These are phyloP conservation scores for Sminthurides aquaticus DNA, from an alignment of 2,888 invertebrate species.

Conservation along the genomic window DNA sequence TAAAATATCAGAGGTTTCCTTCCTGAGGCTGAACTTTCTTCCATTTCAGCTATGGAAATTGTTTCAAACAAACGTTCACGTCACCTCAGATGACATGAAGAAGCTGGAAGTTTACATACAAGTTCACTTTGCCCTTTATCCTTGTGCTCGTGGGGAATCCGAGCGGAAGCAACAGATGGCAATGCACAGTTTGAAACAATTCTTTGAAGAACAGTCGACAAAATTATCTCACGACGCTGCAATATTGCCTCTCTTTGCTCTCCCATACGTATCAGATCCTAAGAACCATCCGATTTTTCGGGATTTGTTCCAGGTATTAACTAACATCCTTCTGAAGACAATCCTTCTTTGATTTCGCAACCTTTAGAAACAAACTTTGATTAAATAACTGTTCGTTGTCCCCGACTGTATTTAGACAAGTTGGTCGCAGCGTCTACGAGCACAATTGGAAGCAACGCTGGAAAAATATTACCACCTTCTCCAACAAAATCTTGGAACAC, in stretches of 20 bases:
- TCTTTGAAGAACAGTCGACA: slow-evolving; percentile 49
- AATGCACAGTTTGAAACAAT: slow-evolving; percentile 42
- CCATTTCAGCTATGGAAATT: slow-evolving; percentile 33
- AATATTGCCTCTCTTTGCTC: slow-evolving; percentile 53
- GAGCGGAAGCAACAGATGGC: slow-evolving; percentile 28
- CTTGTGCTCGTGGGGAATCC: slow-evolving; percentile 29
- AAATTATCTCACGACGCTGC: slow-evolving; percentile 52
- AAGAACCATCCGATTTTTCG: slow-evolving; percentile 52
- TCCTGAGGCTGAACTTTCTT: not conserved
- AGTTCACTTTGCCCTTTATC: slow-evolving; percentile 40
- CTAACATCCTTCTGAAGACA: no score
- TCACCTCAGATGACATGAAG: slow-evolving; percentile 40
- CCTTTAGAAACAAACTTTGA: no score
- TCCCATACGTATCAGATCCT: slow-evolving; percentile 54
- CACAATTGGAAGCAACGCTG: slow-evolving; percentile 38
- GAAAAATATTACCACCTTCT: slow-evolving; percentile 37
- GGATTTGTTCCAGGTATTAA: slow-evolving; percentile 46
- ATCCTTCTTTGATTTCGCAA: no score
- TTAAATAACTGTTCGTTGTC: no score
- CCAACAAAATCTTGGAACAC: slow-evolving; percentile 36
- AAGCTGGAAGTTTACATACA: slow-evolving; percentile 41
- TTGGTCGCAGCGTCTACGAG: slow-evolving; percentile 35
- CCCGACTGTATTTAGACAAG: slow-evolving; percentile 27
- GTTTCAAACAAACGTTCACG: slow-evolving; percentile 38
- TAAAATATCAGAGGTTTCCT: not conserved